These are phyloP conservation scores for Drosophila affinis DNA, from an alignment of 2,888 invertebrate species.

Conservation along the genomic window DNA sequence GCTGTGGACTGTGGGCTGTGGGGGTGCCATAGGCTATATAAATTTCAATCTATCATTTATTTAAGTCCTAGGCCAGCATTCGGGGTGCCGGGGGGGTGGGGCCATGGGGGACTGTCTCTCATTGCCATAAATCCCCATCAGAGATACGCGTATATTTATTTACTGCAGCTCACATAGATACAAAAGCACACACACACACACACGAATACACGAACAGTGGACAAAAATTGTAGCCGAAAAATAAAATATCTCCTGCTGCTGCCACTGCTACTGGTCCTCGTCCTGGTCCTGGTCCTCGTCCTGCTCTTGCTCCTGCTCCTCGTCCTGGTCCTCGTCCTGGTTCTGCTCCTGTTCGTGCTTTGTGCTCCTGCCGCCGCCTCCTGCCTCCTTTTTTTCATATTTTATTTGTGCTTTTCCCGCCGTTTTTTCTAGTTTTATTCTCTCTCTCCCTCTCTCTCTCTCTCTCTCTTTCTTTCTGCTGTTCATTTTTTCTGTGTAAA, in stretches of 20 bases:
- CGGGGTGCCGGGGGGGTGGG: neutral
- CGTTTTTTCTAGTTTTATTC: conserved; percentile 34
- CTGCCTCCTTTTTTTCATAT: conserved; percentile 64
- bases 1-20: neutral
- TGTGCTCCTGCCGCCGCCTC: neutral
- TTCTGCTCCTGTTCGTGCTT: neutral
- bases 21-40: conserved; percentile 62
- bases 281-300: too few relatives aligned
- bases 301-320: conserved; percentile 11
- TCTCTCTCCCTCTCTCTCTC: neutral
- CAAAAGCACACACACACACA: conserved; percentile 29
- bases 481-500: conserved; percentile 57
- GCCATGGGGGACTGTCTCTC: conserved; percentile 48
- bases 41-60: conserved; percentile 80
- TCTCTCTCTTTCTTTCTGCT: neutral
- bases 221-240: conserved; percentile 75
- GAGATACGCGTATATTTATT: conserved; percentile 80
- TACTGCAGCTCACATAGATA: conserved; percentile 74
- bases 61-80: conserved; percentile 70
- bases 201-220: conserved; percentile 3
- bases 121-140: conserved; percentile 78
- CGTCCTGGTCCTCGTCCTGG: too few relatives aligned
- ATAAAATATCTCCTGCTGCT: conserved; percentile 65
- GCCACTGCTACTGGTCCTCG: too few relatives aligned
- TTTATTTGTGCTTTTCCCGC: conserved; percentile 44